phyloP scores from a whole-genome alignment of 2,113 vertebrate genomes.

The Lepus europaeus region DNA sequence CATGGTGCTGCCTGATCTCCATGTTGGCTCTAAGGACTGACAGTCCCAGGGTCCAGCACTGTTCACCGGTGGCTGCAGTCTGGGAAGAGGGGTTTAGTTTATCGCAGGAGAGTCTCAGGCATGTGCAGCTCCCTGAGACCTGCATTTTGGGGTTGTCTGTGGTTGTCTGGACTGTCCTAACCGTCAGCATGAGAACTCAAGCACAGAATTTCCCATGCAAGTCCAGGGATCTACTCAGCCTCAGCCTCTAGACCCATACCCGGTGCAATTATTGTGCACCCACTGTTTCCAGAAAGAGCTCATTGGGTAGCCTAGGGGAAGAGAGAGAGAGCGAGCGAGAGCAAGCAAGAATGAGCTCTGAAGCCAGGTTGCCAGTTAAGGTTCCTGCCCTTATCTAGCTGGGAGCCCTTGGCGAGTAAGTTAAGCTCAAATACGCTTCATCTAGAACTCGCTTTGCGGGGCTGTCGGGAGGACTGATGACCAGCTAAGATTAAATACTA shows the following conservation, averaged over 20 bases:
- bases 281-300: neutral
- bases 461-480: neutral
- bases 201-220: neutral
- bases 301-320: neutral
- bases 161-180: neutral
- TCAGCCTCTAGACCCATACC: neutral
- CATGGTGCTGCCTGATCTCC: neutral
- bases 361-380: neutral
- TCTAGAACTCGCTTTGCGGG: neutral
- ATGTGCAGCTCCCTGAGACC: neutral
- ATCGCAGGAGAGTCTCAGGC: neutral
- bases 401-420: neutral
- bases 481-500: neutral
- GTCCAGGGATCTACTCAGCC: neutral
- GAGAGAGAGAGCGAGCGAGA: too few species aligned
- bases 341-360: neutral
- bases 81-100: neutral
- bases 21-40: neutral
- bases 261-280: neutral
- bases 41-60: neutral
- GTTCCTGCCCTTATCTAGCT: neutral
- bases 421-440: neutral
- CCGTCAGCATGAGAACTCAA: neutral
- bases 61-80: neutral
- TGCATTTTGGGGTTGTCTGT: neutral